Conservation (phyloP, 2,888 invertebrate genomes). For the Camponotus fellah region DNA sequence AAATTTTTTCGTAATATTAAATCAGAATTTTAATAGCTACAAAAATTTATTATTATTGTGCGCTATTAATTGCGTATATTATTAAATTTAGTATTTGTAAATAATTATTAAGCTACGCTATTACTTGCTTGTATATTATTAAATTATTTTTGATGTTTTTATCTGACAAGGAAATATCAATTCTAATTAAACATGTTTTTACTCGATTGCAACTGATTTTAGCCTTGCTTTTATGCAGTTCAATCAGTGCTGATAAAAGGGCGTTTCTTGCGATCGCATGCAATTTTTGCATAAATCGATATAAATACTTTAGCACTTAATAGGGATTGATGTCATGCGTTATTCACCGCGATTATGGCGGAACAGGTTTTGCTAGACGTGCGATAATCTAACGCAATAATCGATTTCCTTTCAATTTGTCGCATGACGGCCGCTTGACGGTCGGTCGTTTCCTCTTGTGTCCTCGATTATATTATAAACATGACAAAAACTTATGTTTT, state of each 20-base stretch:
- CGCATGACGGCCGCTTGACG: conserved; percentile 1
- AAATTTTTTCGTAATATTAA: not conserved
- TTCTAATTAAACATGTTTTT: conserved; percentile 23
- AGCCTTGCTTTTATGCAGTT: not conserved
- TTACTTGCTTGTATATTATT: not conserved
- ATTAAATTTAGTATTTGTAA: not conserved
- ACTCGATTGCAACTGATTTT: conserved; percentile 11
- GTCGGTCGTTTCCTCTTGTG: not conserved
- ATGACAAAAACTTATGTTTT: conserved; percentile 17
- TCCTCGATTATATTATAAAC: conserved; percentile 25
- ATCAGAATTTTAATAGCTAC: not conserved
- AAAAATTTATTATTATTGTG: not conserved
- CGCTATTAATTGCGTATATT: not conserved
- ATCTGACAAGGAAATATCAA: not conserved
- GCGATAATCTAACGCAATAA: conserved; percentile 45
- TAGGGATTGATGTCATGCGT: conserved; percentile 66
- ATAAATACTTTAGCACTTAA: conserved; percentile 27
- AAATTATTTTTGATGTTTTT: conserved; percentile 14
- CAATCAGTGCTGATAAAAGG: conserved; percentile 15
- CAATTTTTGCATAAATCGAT: conserved; percentile 45
- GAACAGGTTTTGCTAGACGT: conserved; percentile 57
- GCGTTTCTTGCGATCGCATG: conserved; percentile 29
- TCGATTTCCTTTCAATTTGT: conserved; percentile 45
- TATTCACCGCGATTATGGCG: conserved; percentile 59
- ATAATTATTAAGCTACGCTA: not conserved